A percentile compares a stretch with the other conserved stretches of the same genome.
Conservation (phyloP, 2,797 vertebrate species). For the Chloroceryle inda region DNA sequence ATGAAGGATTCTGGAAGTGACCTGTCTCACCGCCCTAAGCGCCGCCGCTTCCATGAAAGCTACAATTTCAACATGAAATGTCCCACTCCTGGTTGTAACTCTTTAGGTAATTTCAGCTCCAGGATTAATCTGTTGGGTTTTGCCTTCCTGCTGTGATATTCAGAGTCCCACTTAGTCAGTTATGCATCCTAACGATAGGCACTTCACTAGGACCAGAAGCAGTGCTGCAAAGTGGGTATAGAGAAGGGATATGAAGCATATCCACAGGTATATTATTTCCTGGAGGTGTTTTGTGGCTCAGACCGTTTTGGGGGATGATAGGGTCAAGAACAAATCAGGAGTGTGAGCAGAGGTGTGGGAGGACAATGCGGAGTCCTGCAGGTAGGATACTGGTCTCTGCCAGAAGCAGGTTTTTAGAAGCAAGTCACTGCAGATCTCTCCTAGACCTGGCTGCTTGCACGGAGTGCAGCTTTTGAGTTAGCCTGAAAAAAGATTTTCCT, state of each 20-base stretch:
- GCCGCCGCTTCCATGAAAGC: constrained; percentile 97
- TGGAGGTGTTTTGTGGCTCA: neutral
- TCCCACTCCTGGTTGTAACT: constrained; percentile 98
- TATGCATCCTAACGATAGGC: rapidly evolving
- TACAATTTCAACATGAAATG: constrained; percentile 99
- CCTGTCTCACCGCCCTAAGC: constrained; percentile 95
- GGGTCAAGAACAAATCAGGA: neutral
- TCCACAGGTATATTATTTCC: neutral
- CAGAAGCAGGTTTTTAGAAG: neutral
- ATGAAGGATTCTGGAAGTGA: constrained; percentile 96
- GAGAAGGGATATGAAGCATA: rapidly evolving
- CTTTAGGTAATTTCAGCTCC: constrained; percentile 84
- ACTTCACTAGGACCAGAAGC: neutral
- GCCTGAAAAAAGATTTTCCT: neutral
- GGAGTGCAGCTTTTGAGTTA: neutral
- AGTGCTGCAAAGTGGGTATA: neutral
- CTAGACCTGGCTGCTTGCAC: neutral
- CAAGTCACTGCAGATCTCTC: rapidly evolving
- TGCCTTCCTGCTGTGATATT: neutral
- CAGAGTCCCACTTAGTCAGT: neutral
- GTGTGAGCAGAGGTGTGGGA: neutral
- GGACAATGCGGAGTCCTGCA: neutral
- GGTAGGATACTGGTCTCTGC: neutral
- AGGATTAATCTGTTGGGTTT: neutral
- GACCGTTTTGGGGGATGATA: neutral